phyloP scores from a whole-genome alignment of 2,113 vertebrate species.

The Todiramphus chloris region DNA sequence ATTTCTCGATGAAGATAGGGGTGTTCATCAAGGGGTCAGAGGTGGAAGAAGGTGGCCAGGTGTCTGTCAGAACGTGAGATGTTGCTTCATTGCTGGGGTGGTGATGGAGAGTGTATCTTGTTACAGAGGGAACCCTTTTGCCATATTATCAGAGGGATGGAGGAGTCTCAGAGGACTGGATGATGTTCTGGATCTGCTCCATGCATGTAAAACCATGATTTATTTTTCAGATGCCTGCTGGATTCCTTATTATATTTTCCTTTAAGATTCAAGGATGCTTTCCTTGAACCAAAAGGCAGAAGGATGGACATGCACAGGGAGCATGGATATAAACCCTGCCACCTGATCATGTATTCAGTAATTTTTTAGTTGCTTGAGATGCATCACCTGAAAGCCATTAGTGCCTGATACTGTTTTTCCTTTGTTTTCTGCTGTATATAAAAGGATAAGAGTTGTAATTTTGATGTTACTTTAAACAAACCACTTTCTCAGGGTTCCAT shows the following conservation, averaged over 20 bases:
- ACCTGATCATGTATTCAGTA: background rate
- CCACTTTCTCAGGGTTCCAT: background rate
- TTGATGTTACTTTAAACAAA: constrained; percentile 8
- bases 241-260: background rate
- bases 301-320: background rate
- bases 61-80: constrained; percentile 20
- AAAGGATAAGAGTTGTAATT: background rate
- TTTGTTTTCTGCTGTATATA: constrained; percentile 17
- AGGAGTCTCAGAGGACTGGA: constrained; percentile 13
- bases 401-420: constrained; percentile 16
- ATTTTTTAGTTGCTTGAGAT: background rate
- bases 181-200: constrained; percentile 56
- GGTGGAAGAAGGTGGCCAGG: constrained; percentile 36
- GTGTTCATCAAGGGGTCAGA: constrained; percentile 5
- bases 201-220: constrained; percentile 23
- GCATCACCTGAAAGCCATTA: background rate
- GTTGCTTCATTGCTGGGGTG: background rate
- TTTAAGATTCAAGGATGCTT: background rate
- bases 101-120: background rate
- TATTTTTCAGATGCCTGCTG: constrained; percentile 1
- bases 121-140: constrained; percentile 21
- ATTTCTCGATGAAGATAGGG: background rate
- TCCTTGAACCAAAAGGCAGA: background rate
- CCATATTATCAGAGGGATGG: background rate
- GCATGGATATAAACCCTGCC: background rate